A percentile compares a stretch with the other conserved stretches of the same genome.
Evolutionary conservation across 2,113 vertebrate genomes (phyloP).

Genomic region (Theropithecus gelada): DNA sequence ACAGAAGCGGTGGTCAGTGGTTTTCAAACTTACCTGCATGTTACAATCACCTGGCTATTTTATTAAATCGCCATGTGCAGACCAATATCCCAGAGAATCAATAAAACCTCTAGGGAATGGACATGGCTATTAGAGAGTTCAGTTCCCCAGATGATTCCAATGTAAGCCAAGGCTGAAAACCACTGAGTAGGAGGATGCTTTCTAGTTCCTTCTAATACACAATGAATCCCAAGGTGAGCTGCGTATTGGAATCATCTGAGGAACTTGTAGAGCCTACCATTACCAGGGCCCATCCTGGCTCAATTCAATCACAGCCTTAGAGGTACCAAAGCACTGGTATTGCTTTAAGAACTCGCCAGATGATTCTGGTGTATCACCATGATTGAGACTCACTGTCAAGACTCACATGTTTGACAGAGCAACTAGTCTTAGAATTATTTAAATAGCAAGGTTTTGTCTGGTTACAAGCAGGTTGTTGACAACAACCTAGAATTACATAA

Average conservation of each 20-base stretch:
- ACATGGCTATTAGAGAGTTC: neutral
- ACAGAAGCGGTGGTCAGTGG: neutral
- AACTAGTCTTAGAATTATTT: neutral
- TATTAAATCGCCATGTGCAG: neutral
- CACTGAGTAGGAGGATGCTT: neutral
- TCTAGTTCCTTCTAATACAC: neutral
- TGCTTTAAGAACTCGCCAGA: neutral
- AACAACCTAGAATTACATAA: neutral
- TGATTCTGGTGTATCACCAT: neutral
- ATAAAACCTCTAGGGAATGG: neutral
- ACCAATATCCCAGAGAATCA: neutral
- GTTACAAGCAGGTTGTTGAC: neutral
- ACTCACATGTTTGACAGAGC: neutral
- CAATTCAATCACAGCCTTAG: neutral
- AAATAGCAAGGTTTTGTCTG: neutral
- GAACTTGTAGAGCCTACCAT: neutral
- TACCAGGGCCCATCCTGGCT: too few relatives aligned
- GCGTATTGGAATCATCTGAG: neutral
- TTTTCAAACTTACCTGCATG: neutral
- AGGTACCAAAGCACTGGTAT: neutral
- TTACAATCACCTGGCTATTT: neutral
- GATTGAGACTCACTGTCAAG: neutral
- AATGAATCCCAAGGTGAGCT: accelerated
- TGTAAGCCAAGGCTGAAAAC: neutral
- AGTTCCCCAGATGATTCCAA: neutral